Evolutionary conservation across 2,113 vertebrate genomes (phyloP).

Genomic region (Callipepla californica): DNA sequence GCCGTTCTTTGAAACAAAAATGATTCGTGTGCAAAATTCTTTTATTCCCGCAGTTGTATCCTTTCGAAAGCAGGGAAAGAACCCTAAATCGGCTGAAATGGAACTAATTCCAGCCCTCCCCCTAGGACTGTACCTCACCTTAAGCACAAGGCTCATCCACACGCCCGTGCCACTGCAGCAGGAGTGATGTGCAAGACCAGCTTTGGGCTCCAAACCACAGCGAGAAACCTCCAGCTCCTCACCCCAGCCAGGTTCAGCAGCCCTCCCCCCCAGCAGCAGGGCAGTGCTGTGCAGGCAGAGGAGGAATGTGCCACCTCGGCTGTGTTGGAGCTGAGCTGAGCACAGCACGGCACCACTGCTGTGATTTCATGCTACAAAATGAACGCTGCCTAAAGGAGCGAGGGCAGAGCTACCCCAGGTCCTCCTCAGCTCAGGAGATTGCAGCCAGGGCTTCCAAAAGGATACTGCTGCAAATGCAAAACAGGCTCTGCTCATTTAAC

Average conservation of each 20-base stretch:
- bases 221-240: not conserved
- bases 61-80: conserved; percentile 31
- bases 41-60: not conserved
- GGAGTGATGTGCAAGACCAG: not conserved
- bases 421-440: not conserved
- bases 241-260: not conserved
- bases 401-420: not conserved
- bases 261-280: not conserved
- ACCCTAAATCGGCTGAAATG: not conserved
- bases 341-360: not conserved
- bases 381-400: conserved; percentile 10
- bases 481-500: not conserved
- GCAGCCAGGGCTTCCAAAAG: conserved; percentile 39
- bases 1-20: not conserved
- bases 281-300: not conserved
- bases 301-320: not conserved
- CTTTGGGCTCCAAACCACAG: not conserved
- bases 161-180: not conserved
- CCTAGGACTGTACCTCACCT: not conserved
- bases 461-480: not conserved
- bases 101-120: conserved; percentile 35
- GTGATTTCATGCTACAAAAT: not conserved
- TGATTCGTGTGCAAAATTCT: not conserved
- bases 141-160: not conserved
- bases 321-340: not conserved